Evolutionary conservation across 2,888 invertebrate genomes (phyloP), one percentile per base, ranked within the genome.

Genomic region (Anodontia alba): DNA sequence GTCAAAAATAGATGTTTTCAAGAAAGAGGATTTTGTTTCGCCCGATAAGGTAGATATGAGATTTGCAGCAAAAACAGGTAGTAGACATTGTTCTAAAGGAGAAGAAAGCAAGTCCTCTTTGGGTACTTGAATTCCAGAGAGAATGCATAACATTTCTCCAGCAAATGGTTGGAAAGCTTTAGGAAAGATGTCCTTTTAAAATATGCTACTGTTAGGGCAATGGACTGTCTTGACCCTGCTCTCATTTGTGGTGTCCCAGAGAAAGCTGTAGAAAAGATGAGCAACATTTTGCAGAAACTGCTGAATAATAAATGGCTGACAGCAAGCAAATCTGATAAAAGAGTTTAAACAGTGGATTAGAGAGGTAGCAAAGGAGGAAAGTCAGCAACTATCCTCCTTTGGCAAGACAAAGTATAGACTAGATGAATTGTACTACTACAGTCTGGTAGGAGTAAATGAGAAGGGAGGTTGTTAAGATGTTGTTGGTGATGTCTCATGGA

Each of bases 401-500:
- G n/a, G n/a, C n/a, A n/a, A n/a, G n/a, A n/a, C 49, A 79, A 62
- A 31, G 36, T n/a, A 75, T 23, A 71, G 71, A 69, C 67, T 79
- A 49, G 79, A 79, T 75, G 72, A 79, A 46, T 67, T 79, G 49
- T 75, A 75, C 62, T 23, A 71, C 67, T 31, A 17, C 38, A 67
- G 51, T 49, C 17, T 79, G 31, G 71, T 23, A 43, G 46, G 62
- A 62, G 42, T 43, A 75, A 29, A 75, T 51, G 43, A 75, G 36
- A 62, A 69, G 69, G 70, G 15, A 26, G 36, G 62, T 36, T 49
- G 77, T 81, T 10, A 70, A 77, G 62, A 12, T 74, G 49, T 15
- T 81, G 33, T 23, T 81, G 10, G 72, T 77, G 43, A 51, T 81
- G 15, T 81, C 81, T 36, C 81, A 81, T 78, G 78, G 81, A n/a